A percentile compares a stretch with the other conserved stretches of the same genome.
These are phyloP conservation scores for Bovichtus diacanthus DNA, from an alignment of 2,797 vertebrate species.

Conservation along the genomic window DNA sequence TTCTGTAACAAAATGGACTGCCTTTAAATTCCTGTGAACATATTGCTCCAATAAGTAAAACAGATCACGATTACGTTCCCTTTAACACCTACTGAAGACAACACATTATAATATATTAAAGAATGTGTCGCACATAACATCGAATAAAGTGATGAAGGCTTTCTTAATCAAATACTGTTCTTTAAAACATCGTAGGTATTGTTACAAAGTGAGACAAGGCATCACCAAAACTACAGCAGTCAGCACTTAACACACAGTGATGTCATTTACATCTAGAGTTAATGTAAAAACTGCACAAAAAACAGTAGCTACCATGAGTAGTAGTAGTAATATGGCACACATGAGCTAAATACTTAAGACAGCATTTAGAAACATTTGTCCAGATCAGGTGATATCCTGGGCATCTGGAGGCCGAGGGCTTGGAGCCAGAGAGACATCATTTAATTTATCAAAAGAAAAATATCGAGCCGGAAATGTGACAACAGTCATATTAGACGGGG, in stretches of 20 bases:
- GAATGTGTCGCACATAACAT: constrained; percentile 46
- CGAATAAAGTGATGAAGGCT: constrained; percentile 49
- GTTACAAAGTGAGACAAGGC: constrained; percentile 60
- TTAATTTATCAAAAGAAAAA: constrained; percentile 16
- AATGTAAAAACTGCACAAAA: constrained; percentile 63
- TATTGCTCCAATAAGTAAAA: constrained; percentile 65
- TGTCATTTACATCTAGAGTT: constrained; percentile 51
- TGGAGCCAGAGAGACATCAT: constrained; percentile 60
- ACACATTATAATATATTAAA: constrained; percentile 47
- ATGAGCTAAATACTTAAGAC: constrained; percentile 70
- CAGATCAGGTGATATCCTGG: constrained; percentile 18
- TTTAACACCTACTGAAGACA: constrained; percentile 56
- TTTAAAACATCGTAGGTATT: constrained; percentile 54
- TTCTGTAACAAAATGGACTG: constrained; percentile 59
- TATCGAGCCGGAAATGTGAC: constrained; percentile 21
- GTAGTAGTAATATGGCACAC: constrained; percentile 73
- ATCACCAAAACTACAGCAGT: constrained; percentile 72
- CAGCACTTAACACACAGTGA: constrained; percentile 52
- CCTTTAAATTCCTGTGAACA: constrained; percentile 49
- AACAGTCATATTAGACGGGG: background rate
- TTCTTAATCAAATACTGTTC: constrained; percentile 49
- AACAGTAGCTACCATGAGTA: constrained; percentile 70
- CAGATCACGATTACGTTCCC: constrained; percentile 54
- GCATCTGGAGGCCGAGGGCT: constrained; percentile 48
- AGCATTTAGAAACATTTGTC: constrained; percentile 68